A percentile compares a stretch with the other conserved stretches of the same genome.
phyloP scores from a whole-genome alignment of 2,113 vertebrate species.

The Ardeotis arabs region DNA sequence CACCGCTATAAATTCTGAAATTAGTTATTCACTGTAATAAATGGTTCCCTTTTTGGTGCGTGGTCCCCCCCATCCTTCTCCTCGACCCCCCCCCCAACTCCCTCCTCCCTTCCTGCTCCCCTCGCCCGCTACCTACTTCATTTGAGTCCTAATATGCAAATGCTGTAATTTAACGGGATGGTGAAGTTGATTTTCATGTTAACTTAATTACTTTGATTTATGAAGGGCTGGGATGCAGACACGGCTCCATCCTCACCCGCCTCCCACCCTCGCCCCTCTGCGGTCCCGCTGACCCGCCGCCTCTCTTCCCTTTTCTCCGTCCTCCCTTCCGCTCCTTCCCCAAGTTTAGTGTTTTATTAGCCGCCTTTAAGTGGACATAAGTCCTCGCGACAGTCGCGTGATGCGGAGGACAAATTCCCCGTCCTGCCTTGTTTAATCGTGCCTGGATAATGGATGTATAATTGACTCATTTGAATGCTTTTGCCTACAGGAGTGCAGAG shows the following conservation, averaged over 20 bases:
- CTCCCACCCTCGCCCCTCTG: constrained; percentile 55
- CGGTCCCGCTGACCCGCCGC: background rate
- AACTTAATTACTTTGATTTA: constrained; percentile 92
- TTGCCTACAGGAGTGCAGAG: constrained; percentile 95
- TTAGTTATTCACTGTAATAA: constrained; percentile 86
- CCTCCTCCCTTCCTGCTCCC: background rate
- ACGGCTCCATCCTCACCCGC: constrained; percentile 69
- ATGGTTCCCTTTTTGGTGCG: constrained; percentile 74
- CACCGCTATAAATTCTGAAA: constrained; percentile 85
- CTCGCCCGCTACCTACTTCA: constrained; percentile 49
- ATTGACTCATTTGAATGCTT: constrained; percentile 99
- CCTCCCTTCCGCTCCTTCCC: constrained; percentile 60
- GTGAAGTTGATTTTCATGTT: constrained; percentile 83
- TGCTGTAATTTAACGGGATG: constrained; percentile 84
- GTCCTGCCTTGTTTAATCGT: constrained; percentile 90
- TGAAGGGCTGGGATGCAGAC: constrained; percentile 79
- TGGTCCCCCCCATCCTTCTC: background rate
- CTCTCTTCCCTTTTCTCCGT: background rate
- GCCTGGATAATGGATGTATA: constrained; percentile 98
- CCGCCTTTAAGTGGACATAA: constrained; percentile 88
- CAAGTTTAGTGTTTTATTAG: constrained; percentile 83
- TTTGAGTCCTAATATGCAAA: constrained; percentile 81
- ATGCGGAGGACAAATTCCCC: constrained; percentile 85
- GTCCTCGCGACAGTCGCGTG: constrained; percentile 88
- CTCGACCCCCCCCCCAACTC: background rate